phyloP scores from a whole-genome alignment of 2,113 vertebrate genomes.

The Tachuris rubrigastra region DNA sequence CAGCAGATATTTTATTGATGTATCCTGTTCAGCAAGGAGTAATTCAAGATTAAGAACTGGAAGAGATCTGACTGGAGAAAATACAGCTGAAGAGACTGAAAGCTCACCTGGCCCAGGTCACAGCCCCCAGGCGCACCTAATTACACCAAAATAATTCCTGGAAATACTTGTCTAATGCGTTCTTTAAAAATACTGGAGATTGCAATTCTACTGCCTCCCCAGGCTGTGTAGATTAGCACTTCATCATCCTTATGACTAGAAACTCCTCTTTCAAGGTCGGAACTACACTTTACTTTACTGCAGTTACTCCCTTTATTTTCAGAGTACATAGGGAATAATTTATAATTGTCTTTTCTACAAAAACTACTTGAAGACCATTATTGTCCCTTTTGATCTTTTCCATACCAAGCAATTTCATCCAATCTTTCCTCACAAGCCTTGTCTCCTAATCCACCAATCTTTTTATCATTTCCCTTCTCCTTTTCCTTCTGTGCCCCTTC shows the following conservation, averaged over 20 bases:
- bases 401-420: not conserved
- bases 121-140: not conserved
- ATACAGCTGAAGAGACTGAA: not conserved
- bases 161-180: conserved; percentile 21
- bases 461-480: fast-evolving
- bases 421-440: not conserved
- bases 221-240: not conserved
- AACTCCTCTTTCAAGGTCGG: not conserved
- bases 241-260: not conserved
- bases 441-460: not conserved
- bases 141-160: not conserved
- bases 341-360: not conserved
- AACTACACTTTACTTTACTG: not conserved
- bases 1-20: not conserved
- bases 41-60: not conserved
- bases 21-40: not conserved
- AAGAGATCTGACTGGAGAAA: not conserved
- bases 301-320: not conserved
- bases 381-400: not conserved
- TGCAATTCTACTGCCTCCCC: not conserved
- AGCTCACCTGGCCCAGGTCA: not conserved
- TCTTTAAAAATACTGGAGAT: not conserved
- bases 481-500: not conserved
- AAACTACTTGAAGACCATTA: not conserved
- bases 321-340: not conserved